These are phyloP conservation scores for Megaustenia siamemsis DNA, from an alignment of 2,888 invertebrate species.

Conservation along the genomic window DNA sequence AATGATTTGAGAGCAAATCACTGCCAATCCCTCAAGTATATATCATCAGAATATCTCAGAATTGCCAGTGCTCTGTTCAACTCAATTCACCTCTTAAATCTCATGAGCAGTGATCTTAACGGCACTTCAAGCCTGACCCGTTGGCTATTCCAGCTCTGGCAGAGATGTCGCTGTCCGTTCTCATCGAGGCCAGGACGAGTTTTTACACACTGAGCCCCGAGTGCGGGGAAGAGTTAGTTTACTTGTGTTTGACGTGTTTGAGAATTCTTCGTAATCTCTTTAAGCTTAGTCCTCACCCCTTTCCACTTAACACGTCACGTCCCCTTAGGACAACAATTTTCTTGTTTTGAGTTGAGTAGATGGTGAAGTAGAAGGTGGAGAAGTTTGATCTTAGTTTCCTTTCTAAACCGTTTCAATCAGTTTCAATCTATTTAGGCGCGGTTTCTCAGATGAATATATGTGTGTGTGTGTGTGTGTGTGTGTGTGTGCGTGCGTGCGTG, in stretches of 20 bases:
- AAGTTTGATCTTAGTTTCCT: too few species aligned
- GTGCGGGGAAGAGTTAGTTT: background rate
- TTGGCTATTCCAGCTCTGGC: background rate
- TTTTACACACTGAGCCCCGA: background rate
- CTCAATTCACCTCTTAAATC: slow-evolving; percentile 10
- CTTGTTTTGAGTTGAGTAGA: too few species aligned
- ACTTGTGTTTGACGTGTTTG: slow-evolving; percentile 5
- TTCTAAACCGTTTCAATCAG: too few species aligned
- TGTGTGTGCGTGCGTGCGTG: too few species aligned
- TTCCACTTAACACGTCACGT: background rate
- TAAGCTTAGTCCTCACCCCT: background rate
- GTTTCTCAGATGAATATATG: too few species aligned
- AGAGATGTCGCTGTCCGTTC: background rate
- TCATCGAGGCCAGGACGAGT: background rate
- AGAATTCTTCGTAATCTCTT: background rate
- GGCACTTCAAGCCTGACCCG: background rate
- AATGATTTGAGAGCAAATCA: background rate
- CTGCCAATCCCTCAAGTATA: background rate
- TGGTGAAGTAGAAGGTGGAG: too few species aligned
- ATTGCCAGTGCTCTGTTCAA: slow-evolving; percentile 1
- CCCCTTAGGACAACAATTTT: background rate
- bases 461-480: too few species aligned
- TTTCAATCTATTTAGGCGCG: too few species aligned
- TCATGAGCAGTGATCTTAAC: background rate
- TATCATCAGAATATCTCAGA: background rate